Evolutionary conservation across 2,888 invertebrate species (phyloP), one percentile per base, ranked within the genome.

Genomic region (Callyntrura sp.): DNA sequence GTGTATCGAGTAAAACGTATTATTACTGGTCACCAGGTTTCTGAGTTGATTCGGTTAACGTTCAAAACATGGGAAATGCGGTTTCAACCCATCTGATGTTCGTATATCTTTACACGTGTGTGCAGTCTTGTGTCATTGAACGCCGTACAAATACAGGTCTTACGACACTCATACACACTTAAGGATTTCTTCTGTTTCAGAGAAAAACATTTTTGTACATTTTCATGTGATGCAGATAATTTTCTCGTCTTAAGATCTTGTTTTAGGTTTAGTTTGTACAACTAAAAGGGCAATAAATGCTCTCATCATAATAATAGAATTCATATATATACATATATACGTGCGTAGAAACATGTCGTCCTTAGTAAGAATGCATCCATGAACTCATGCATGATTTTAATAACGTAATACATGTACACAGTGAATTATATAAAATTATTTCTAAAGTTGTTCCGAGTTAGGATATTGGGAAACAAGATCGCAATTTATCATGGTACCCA

Each of bases 11-110:
- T 23, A 78, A 9, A 17, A 83, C 12, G 25, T 3, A 78, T 51
- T 65, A 65, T 65, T 76, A 60, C 84, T 78, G 78, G 83, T 88
- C 70, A 89, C 89, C 89, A 68, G 89, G 85, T 89, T 89, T 85
- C 14, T 84, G 70, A 23, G 81, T 23, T 83, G 23, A 55, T 70
- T 89, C 84, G 81, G 89, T 89, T 70, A 57, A 28, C 60, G 23
- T n/a, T 82, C 73, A 68, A 82, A 14, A 6, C 23, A 70, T 45
- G 65, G 57, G 43, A 35, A 78, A 28, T 48, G 28, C 28, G 35
- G 48, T 57, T 76, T n/a, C 48, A 76, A 25, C 25, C 48, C 51
- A 55, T 35, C 35, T 35, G 8, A 45, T 48, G 11, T 9, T 78
- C 35, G 35, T 35, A 35, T 35, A 35, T 4, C 35, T 35, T 35